Conservation (phyloP, 2,113 vertebrate genomes). For the Globicephala melas region DNA sequence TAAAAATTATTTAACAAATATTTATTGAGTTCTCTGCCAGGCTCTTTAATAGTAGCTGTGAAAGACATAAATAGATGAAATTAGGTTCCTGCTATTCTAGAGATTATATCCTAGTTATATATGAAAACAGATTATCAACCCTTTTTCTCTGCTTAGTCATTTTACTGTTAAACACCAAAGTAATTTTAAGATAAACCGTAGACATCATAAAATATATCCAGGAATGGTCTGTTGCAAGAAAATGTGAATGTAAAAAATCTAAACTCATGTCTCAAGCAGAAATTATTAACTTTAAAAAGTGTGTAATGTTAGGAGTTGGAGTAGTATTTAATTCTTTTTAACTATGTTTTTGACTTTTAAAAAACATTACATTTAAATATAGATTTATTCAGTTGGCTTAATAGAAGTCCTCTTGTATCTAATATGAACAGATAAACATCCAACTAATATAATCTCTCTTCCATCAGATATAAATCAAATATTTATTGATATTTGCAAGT, state of each 20-base stretch:
- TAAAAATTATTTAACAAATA: background rate
- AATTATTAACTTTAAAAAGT: background rate
- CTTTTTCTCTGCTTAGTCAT: background rate
- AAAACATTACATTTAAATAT: background rate
- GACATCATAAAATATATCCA: background rate
- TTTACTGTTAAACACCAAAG: background rate
- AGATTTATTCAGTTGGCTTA: background rate
- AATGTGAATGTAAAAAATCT: background rate
- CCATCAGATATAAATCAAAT: background rate
- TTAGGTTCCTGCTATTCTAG: background rate
- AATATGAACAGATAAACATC: background rate
- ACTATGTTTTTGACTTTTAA: background rate
- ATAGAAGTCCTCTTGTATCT: background rate
- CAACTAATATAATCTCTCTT: background rate
- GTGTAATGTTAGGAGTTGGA: background rate
- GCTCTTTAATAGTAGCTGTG: background rate
- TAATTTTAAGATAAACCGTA: background rate
- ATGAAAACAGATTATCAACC: background rate
- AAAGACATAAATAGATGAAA: background rate
- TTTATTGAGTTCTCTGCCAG: conserved; percentile 17
- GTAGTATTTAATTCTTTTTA: conserved; percentile 2
- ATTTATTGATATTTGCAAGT: conserved; percentile 5
- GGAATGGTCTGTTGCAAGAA: background rate
- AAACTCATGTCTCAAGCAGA: background rate
- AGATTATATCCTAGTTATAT: background rate